A percentile compares a stretch with the other conserved stretches of the same genome.
Conservation (phyloP, 2,113 vertebrate species). For the Tympanuchus pallidicinctus region DNA sequence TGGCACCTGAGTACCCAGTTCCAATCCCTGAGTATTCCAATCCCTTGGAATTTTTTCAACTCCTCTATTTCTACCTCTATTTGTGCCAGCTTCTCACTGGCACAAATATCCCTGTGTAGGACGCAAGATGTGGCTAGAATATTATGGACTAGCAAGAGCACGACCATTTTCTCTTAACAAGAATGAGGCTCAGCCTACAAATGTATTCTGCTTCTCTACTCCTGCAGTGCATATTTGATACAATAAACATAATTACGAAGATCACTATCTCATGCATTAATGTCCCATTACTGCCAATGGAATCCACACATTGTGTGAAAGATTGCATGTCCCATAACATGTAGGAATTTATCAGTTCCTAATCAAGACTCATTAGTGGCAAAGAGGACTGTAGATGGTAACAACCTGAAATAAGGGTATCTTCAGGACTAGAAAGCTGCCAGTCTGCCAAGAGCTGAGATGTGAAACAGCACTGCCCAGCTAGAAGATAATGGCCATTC, state of each 20-base stretch:
- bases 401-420: background rate
- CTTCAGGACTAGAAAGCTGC: background rate
- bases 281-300: rapidly evolving
- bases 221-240: background rate
- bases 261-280: background rate
- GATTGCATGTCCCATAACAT: rapidly evolving
- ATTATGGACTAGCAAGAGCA: background rate
- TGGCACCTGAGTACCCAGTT: background rate
- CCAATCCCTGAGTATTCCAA: background rate
- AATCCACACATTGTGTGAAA: background rate
- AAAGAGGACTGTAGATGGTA: background rate
- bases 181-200: background rate
- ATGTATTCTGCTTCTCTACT: background rate
- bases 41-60: background rate
- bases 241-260: background rate
- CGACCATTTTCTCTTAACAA: background rate
- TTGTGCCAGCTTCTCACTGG: background rate
- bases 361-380: background rate
- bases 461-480: background rate
- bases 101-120: background rate
- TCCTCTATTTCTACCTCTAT: background rate
- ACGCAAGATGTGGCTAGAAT: rapidly evolving
- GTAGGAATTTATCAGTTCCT: background rate
- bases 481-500: background rate
- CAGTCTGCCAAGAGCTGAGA: background rate